phyloP scores from a whole-genome alignment of 2,888 invertebrate genomes.

The Epirrhoe tristata region DNA sequence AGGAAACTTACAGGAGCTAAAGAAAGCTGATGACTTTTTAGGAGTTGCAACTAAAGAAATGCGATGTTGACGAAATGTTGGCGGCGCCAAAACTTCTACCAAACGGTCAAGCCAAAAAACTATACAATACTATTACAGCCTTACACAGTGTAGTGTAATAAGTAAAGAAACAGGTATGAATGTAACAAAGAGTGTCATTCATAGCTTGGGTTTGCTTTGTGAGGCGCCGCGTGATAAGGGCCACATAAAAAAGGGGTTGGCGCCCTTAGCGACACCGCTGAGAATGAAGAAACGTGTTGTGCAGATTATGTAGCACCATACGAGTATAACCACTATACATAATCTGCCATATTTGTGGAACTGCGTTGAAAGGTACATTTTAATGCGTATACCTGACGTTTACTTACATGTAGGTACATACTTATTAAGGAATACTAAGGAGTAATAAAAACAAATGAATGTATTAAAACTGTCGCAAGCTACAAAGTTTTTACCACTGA shows the following conservation, averaged over 20 bases:
- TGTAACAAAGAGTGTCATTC: slow-evolving; percentile 48
- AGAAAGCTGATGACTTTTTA: not conserved
- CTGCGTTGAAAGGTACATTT: not conserved
- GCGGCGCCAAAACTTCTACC: slow-evolving; percentile 29
- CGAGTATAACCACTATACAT: slow-evolving; percentile 9
- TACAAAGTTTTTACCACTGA: too few relatives aligned
- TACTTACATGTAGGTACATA: too few relatives aligned
- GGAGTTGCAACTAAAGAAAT: not conserved
- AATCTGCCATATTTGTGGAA: slow-evolving; percentile 1
- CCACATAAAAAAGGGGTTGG: slow-evolving; percentile 48
- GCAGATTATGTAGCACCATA: not conserved
- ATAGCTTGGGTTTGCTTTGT: slow-evolving; percentile 49
- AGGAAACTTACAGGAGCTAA: not conserved
- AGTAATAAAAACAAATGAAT: too few relatives aligned
- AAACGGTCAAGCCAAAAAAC: slow-evolving; percentile 3
- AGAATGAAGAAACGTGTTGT: slow-evolving; percentile 20
- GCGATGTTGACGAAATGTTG: not conserved
- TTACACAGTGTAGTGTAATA: slow-evolving; percentile 13
- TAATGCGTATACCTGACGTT: too few relatives aligned
- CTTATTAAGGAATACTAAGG: too few relatives aligned
- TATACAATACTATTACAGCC: slow-evolving; percentile 9
- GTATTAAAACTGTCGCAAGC: too few relatives aligned
- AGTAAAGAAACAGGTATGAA: slow-evolving; percentile 44
- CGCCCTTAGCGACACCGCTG: slow-evolving; percentile 46
- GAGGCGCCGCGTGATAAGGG: slow-evolving; percentile 35